Evolutionary conservation across 2,888 invertebrate genomes (phyloP).

Genomic region (Xiphydria camelus): DNA sequence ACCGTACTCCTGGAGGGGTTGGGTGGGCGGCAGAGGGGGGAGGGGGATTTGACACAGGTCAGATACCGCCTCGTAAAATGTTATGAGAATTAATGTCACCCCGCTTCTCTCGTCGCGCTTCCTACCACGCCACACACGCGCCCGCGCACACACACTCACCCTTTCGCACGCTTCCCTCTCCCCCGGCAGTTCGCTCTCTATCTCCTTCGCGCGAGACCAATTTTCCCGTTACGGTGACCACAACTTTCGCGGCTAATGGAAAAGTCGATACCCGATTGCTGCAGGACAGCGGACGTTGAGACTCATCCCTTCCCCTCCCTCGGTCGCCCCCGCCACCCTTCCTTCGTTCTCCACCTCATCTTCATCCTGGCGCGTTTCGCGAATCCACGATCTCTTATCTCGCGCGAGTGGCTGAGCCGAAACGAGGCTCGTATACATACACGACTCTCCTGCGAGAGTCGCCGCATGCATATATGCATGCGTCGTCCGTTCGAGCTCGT

Average conservation of each 20-base stretch:
- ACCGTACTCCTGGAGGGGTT: slow-evolving; percentile 51
- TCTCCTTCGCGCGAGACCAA: slow-evolving; percentile 44
- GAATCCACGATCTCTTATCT: no score
- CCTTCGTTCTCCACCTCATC: background rate
- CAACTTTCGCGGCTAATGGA: slow-evolving; percentile 53
- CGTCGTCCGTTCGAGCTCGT: no score
- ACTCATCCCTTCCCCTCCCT: slow-evolving; percentile 20
- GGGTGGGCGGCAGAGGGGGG: slow-evolving; percentile 46
- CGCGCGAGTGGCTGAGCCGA: no score
- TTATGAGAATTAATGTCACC: slow-evolving; percentile 57
- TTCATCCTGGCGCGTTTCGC: no score
- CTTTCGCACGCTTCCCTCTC: slow-evolving; percentile 8
- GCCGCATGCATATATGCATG: no score
- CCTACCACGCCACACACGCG: no score
- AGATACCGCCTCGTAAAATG: slow-evolving; percentile 57
- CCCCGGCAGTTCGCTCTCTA: slow-evolving; percentile 26
- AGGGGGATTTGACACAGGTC: slow-evolving; percentile 55
- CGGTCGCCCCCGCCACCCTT: slow-evolving; percentile 9
- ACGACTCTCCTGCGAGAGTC: no score
- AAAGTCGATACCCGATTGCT: slow-evolving; percentile 55
- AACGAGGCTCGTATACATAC: no score
- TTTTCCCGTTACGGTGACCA: slow-evolving; percentile 50
- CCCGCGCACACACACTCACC: no score
- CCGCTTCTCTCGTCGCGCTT: no score
- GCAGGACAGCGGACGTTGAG: slow-evolving; percentile 35